A percentile compares a stretch with the other conserved stretches of the same genome.
Conservation (phyloP, 2,113 vertebrate species). For the Notothenia coriiceps region DNA sequence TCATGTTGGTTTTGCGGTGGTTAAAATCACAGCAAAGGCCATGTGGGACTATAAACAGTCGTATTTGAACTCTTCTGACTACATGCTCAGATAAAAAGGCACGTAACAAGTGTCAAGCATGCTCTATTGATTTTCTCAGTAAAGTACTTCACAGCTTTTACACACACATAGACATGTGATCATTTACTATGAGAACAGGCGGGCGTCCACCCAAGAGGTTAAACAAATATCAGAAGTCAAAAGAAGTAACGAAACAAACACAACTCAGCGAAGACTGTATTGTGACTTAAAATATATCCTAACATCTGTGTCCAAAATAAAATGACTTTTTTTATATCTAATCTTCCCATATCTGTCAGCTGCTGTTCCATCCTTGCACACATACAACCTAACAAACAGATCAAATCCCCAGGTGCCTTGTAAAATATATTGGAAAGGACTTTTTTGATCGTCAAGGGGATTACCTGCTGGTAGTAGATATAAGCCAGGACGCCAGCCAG, state of each 20-base stretch:
- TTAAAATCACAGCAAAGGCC: constrained; percentile 13
- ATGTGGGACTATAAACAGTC: constrained; percentile 26
- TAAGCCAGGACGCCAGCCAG: constrained; percentile 95
- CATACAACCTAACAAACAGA: neutral
- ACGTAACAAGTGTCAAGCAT: constrained; percentile 3
- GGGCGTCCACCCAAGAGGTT: no score
- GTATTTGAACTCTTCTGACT: constrained; percentile 8
- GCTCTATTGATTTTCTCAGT: constrained; percentile 1
- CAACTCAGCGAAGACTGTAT: neutral
- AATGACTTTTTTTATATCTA: neutral
- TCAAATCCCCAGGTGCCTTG: neutral
- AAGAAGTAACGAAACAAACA: neutral
- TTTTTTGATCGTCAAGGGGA: no score
- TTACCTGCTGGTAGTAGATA: constrained; percentile 97
- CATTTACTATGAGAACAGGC: no score
- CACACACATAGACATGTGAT: neutral
- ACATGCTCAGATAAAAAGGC: constrained; percentile 16
- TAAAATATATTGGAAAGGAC: neutral
- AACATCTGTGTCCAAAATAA: no score
- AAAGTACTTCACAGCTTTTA: neutral
- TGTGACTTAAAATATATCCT: neutral
- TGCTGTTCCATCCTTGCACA: neutral
- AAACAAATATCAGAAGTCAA: neutral
- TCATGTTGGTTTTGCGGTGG: constrained; percentile 25
- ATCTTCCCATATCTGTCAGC: neutral